Conservation (phyloP, 2,888 invertebrate genomes). For the Melipona beecheii region DNA sequence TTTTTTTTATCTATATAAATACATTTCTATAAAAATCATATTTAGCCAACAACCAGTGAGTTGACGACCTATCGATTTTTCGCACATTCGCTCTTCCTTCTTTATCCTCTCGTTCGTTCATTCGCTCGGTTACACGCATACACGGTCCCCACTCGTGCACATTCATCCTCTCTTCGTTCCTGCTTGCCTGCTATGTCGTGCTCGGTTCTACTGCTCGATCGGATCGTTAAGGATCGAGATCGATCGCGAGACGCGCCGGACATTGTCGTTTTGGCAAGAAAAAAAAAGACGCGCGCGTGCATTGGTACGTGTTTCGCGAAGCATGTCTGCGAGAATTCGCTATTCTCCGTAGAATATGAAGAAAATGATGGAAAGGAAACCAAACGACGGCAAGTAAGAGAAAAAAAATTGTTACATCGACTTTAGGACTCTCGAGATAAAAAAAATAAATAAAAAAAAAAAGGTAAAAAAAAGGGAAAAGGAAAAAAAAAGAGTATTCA, state of each 20-base stretch:
- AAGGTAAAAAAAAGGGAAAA: background rate
- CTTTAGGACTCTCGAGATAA: too few relatives aligned
- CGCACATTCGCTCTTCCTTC: background rate
- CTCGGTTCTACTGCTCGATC: background rate
- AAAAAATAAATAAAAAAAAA: background rate
- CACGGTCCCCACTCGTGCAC: background rate
- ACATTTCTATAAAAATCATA: slow-evolving; percentile 59
- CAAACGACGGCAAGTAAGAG: background rate
- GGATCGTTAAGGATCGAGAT: background rate
- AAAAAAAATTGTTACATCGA: too few relatives aligned
- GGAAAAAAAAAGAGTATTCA: background rate
- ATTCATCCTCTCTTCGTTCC: background rate
- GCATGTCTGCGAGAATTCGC: background rate
- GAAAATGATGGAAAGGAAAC: background rate
- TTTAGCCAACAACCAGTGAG: slow-evolving; percentile 47
- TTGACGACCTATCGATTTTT: slow-evolving; percentile 32
- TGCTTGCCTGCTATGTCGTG: background rate
- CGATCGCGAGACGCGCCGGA: slow-evolving; percentile 13
- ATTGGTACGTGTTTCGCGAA: background rate
- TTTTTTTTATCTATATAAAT: slow-evolving; percentile 51
- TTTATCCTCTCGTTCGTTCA: background rate
- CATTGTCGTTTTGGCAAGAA: background rate
- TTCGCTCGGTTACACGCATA: background rate
- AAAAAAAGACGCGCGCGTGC: background rate
- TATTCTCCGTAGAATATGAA: background rate